These are phyloP conservation scores for Hemitrygon akajei DNA, from an alignment of 2,797 vertebrate species.

Conservation along the genomic window DNA sequence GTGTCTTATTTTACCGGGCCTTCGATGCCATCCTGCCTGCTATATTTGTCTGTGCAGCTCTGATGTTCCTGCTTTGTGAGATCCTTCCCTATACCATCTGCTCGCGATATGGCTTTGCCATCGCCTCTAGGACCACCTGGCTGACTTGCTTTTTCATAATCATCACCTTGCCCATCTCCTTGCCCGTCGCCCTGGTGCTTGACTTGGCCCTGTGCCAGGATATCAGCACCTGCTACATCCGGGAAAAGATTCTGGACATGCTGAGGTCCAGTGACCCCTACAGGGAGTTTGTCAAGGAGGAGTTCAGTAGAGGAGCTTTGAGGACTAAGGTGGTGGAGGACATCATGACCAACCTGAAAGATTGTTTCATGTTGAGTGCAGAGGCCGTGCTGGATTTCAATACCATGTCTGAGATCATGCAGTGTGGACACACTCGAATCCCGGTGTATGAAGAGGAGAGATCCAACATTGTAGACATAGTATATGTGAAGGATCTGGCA, in stretches of 20 bases:
- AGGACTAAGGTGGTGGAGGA: constrained; percentile 81
- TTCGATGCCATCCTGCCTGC: constrained; percentile 59
- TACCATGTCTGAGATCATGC: constrained; percentile 86
- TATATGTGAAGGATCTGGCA: constrained; percentile 80
- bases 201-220: constrained; percentile 66
- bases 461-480: constrained; percentile 84
- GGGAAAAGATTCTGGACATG: constrained; percentile 70
- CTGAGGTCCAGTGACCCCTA: constrained; percentile 75
- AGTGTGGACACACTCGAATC: constrained; percentile 81
- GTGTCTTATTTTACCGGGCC: constrained; percentile 65
- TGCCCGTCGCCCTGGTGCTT: constrained; percentile 73
- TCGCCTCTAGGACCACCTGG: constrained; percentile 70
- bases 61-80: constrained; percentile 71
- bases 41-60: constrained; percentile 62
- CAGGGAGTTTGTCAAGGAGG: constrained; percentile 78
- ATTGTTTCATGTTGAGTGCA: constrained; percentile 84
- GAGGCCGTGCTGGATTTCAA: constrained; percentile 72
- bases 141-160: constrained; percentile 75
- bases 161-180: constrained; percentile 70
- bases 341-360: constrained; percentile 77
- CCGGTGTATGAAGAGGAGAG: constrained; percentile 87
- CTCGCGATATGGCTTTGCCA: constrained; percentile 69
- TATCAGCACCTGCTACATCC: constrained; percentile 65
- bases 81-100: constrained; percentile 71
- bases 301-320: constrained; percentile 74